These are phyloP conservation scores for Psophia crepitans DNA, from an alignment of 2,113 vertebrate species.

Conservation along the genomic window DNA sequence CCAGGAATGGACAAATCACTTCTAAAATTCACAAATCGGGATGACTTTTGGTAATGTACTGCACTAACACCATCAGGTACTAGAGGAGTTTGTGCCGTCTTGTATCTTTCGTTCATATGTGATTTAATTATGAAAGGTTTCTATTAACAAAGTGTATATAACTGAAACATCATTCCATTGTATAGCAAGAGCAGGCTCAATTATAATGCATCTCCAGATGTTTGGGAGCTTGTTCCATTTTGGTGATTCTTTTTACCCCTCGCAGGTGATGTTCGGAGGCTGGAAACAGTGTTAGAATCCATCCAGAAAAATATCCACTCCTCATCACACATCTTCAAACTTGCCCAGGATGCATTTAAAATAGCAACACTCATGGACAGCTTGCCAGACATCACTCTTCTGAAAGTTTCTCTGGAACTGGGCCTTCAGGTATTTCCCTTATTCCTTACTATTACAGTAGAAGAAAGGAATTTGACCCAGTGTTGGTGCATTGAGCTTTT, in stretches of 20 bases:
- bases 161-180: neutral
- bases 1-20: neutral
- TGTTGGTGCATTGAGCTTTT: neutral
- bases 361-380: slow-evolving; percentile 87
- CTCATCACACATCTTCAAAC: slow-evolving; percentile 94
- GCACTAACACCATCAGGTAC: neutral
- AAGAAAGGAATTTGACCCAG: neutral
- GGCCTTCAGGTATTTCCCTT: slow-evolving; percentile 79
- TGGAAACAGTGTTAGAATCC: slow-evolving; percentile 91
- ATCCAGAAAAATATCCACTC: slow-evolving; percentile 91
- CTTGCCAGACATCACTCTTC: slow-evolving; percentile 84
- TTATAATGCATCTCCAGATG: neutral
- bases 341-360: slow-evolving; percentile 87
- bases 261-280: slow-evolving; percentile 90
- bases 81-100: neutral
- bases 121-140: neutral
- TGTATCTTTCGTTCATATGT: neutral
- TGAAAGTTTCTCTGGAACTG: slow-evolving; percentile 85
- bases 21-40: neutral
- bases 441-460: neutral
- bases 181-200: neutral
- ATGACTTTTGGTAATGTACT: neutral
- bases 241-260: neutral
- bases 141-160: neutral
- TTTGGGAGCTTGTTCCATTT: neutral